Evolutionary conservation across 2,888 invertebrate genomes (phyloP).

Genomic region (Cryptophagus acutangulus): DNA sequence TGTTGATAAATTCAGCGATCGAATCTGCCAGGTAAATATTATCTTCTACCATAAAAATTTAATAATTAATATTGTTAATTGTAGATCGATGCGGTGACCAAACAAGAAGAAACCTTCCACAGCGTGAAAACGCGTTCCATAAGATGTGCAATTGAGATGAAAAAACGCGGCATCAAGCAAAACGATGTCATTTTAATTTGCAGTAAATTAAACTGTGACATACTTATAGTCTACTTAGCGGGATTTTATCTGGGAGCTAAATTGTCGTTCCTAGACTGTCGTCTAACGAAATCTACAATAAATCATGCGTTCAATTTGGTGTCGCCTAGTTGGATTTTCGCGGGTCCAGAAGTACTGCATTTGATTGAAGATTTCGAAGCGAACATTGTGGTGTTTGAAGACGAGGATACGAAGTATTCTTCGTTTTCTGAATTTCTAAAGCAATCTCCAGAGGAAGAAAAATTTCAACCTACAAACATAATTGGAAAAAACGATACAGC

Average conservation of each 20-base stretch:
- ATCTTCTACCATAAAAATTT: too few species aligned
- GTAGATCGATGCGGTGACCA: not conserved
- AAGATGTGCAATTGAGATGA: constrained; percentile 47
- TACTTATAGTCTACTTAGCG: too few species aligned
- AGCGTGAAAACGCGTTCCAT: constrained; percentile 39
- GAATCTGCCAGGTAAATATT: too few species aligned
- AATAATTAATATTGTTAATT: not conserved
- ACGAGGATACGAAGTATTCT: constrained; percentile 22
- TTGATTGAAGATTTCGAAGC: too few species aligned
- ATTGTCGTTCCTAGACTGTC: too few species aligned
- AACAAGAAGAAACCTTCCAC: not conserved
- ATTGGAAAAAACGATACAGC: constrained; percentile 26
- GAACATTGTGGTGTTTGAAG: constrained; percentile 32
- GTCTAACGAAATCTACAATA: too few species aligned
- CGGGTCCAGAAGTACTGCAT: too few species aligned
- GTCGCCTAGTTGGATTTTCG: too few species aligned
- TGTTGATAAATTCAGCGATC: too few species aligned
- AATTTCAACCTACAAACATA: constrained; percentile 25
- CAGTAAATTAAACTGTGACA: constrained; percentile 48
- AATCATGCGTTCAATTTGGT: too few species aligned
- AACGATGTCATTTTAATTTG: constrained; percentile 50
- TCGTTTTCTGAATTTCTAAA: constrained; percentile 20
- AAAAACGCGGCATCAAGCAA: constrained; percentile 40
- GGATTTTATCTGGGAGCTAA: too few species aligned
- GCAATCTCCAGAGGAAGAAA: constrained; percentile 22